Evolutionary conservation across 2,113 vertebrate genomes (phyloP).

Genomic region (Onychostoma macrolepis): DNA sequence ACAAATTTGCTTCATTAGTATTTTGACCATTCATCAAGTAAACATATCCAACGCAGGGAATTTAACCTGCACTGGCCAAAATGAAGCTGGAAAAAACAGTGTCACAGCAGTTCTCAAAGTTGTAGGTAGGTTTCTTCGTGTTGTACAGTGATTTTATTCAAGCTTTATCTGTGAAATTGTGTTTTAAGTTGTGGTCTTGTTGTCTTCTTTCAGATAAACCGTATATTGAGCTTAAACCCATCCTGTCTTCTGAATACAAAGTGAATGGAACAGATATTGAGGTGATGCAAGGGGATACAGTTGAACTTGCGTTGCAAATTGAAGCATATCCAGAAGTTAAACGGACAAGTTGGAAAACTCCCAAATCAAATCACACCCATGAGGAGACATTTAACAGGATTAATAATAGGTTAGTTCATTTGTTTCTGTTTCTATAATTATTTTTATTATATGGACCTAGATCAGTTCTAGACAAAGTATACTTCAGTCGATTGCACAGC

Average conservation of each 20-base stretch:
- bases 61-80: conserved; percentile 77
- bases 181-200: neutral
- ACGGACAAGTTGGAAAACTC: conserved; percentile 70
- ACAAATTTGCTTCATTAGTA: conserved; percentile 49
- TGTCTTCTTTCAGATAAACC: conserved; percentile 74
- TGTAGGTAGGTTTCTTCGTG: conserved; percentile 74
- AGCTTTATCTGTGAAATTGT: neutral
- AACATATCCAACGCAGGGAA: conserved; percentile 72
- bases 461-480: neutral
- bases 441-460: neutral
- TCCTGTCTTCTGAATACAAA: conserved; percentile 32
- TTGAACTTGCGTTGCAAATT: conserved; percentile 74
- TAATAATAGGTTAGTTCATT: conserved; percentile 61
- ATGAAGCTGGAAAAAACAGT: conserved; percentile 59
- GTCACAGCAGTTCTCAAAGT: conserved; percentile 76
- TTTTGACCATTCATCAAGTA: conserved; percentile 67
- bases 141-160: neutral
- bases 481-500: no score
- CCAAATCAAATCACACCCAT: conserved; percentile 28
- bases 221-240: conserved; percentile 74
- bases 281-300: conserved; percentile 68
- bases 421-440: neutral
- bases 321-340: conserved; percentile 83
- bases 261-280: conserved; percentile 63
- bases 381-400: conserved; percentile 43